These are phyloP conservation scores for Panzeria rudis DNA, from an alignment of 2,888 invertebrate genomes.

Conservation along the genomic window DNA sequence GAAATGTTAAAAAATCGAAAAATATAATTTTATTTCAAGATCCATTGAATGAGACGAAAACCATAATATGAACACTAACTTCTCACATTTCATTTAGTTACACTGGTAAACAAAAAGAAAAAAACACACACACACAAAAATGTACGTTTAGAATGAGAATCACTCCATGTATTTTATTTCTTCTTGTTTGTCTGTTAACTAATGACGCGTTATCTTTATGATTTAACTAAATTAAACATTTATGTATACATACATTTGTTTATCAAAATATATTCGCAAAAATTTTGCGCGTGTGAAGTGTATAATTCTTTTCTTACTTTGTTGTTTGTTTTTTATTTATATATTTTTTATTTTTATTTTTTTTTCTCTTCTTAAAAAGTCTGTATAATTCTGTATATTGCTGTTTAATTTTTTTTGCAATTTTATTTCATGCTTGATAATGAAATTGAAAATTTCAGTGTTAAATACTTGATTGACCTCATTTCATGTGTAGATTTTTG, in stretches of 20 bases:
- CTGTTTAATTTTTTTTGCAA: conserved; percentile 8
- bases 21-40: too few relatives aligned
- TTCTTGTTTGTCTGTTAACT: conserved; percentile 37
- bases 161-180: conserved; percentile 1
- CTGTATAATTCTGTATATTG: conserved; percentile 25
- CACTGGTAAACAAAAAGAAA: too few relatives aligned
- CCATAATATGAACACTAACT: too few relatives aligned
- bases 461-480: conserved; percentile 67
- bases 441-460: conserved; percentile 72
- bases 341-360: not conserved
- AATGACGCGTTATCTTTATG: conserved; percentile 48
- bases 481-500: conserved; percentile 60
- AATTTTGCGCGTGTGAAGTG: conserved; percentile 52
- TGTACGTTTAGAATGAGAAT: too few relatives aligned
- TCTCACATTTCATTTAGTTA: too few relatives aligned
- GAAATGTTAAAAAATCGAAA: too few relatives aligned
- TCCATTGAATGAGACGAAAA: too few relatives aligned
- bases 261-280: conserved; percentile 37
- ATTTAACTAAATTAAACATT: not conserved
- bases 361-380: not conserved
- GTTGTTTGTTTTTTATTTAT: not conserved
- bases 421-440: conserved; percentile 63
- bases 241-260: not conserved
- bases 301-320: not conserved
- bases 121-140: too few relatives aligned